A percentile compares a stretch with the other conserved stretches of the same genome.
phyloP scores from a whole-genome alignment of 2,888 invertebrate genomes.

The Sisyra terminalis region DNA sequence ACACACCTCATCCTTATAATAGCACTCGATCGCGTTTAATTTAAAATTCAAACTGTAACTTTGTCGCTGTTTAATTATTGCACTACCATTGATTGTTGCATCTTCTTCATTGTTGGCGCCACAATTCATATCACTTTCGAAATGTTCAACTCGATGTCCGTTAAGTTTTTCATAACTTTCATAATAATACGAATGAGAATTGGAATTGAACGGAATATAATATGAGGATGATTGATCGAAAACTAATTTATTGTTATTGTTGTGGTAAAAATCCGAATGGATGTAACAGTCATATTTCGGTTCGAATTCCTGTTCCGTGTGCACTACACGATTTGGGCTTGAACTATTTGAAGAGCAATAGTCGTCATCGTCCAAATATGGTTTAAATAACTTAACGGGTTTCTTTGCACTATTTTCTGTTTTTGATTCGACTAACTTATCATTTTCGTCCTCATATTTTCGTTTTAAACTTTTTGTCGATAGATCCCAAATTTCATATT shows the following conservation, averaged over 20 bases:
- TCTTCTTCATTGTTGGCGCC: background rate
- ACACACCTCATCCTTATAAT: conserved; percentile 32
- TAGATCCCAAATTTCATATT: conserved; percentile 16
- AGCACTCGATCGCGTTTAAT: conserved; percentile 34
- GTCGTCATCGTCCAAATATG: conserved; percentile 51
- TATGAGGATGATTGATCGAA: background rate
- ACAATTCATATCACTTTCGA: background rate
- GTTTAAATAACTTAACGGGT: conserved; percentile 62
- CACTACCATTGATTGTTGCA: background rate
- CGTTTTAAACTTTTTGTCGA: conserved; percentile 21
- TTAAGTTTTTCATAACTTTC: background rate
- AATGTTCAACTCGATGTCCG: background rate
- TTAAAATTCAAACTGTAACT: conserved; percentile 35
- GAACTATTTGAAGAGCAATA: conserved; percentile 23
- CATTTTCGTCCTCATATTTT: conserved; percentile 12
- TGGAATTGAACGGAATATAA: background rate
- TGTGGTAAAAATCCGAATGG: conserved; percentile 6
- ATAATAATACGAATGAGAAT: background rate
- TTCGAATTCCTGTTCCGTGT: conserved; percentile 9
- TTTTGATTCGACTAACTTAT: conserved; percentile 1
- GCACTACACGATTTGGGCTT: background rate
- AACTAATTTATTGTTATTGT: conserved; percentile 7
- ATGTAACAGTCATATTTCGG: conserved; percentile 8
- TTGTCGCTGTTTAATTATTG: conserved; percentile 21
- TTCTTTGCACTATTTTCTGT: conserved; percentile 22